These are phyloP conservation scores for Drosophila sucinea DNA, from an alignment of 1,140 invertebrate species.

Conservation along the genomic window DNA sequence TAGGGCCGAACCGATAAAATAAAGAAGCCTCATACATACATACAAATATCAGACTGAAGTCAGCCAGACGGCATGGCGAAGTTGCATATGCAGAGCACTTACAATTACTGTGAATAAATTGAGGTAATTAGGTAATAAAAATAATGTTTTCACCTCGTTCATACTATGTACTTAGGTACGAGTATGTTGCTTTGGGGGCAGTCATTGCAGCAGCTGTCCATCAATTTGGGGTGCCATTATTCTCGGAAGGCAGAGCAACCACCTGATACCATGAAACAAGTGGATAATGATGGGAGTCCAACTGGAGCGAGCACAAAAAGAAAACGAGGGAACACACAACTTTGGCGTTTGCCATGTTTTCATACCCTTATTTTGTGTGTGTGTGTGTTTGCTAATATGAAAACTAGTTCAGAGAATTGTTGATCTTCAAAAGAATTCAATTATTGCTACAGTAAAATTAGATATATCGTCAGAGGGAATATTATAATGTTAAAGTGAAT, in stretches of 20 bases:
- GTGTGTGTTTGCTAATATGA: not conserved
- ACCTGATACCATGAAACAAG: constrained; percentile 31
- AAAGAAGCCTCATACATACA: constrained; percentile 11
- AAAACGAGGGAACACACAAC: not conserved
- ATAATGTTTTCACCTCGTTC: constrained; percentile 80
- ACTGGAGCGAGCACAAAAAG: constrained; percentile 15
- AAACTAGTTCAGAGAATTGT: not conserved
- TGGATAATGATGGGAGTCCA: constrained; percentile 10
- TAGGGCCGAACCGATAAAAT: constrained; percentile 19
- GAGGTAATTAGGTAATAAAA: constrained; percentile 82
- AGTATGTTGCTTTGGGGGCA: constrained; percentile 9
- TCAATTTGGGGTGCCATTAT: constrained; percentile 35
- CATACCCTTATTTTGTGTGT: not conserved
- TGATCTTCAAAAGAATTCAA: not conserved
- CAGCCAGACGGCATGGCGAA: constrained; percentile 59
- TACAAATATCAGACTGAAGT: constrained; percentile 9
- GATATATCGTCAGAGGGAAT: too few relatives aligned
- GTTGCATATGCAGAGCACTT: constrained; percentile 52
- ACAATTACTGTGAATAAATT: constrained; percentile 78
- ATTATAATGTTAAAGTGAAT: too few relatives aligned
- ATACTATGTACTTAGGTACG: not conserved
- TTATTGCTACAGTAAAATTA: too few relatives aligned
- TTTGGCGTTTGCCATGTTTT: not conserved
- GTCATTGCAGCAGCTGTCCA: constrained; percentile 44
- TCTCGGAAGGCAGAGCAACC: constrained; percentile 45